These are phyloP conservation scores for Trachymyrmex cornetzi DNA, from an alignment of 1,140 invertebrate genomes.

Conservation along the genomic window DNA sequence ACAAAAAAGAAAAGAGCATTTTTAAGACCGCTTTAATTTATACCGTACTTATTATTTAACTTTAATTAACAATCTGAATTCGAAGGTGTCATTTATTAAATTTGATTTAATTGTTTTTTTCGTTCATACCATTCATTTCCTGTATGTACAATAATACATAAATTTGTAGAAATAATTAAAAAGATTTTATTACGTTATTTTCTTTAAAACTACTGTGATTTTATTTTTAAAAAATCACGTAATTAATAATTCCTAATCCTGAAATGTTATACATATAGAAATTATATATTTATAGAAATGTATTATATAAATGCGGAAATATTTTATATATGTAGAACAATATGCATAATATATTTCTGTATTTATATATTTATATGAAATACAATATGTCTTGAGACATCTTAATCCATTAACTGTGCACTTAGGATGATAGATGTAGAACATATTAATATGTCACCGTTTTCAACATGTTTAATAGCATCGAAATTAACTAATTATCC, in stretches of 20 bases:
- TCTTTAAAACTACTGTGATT: not conserved
- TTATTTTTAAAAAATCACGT: not conserved
- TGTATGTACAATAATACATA: not conserved
- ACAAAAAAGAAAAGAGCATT: not conserved
- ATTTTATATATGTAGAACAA: not conserved
- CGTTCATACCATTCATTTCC: not conserved
- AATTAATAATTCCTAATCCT: not conserved
- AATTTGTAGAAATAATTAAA: not conserved
- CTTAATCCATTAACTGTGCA: no score
- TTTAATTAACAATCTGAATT: not conserved
- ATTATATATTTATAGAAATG: no score
- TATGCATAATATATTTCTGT: not conserved
- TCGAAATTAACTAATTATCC: not conserved
- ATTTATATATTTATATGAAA: no score
- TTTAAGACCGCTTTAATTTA: not conserved
- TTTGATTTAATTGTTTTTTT: not conserved
- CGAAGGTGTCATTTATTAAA: not conserved
- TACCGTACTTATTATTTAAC: constrained; percentile 14
- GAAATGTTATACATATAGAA: constrained; percentile 3
- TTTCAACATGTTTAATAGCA: not conserved
- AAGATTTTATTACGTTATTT: not conserved
- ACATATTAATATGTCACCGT: not conserved
- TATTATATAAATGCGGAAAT: no score
- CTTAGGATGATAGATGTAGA: not conserved
- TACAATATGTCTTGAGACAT: no score